These are phyloP conservation scores for Choristoneura fumiferana DNA, from an alignment of 1,140 invertebrate genomes.

Conservation along the genomic window DNA sequence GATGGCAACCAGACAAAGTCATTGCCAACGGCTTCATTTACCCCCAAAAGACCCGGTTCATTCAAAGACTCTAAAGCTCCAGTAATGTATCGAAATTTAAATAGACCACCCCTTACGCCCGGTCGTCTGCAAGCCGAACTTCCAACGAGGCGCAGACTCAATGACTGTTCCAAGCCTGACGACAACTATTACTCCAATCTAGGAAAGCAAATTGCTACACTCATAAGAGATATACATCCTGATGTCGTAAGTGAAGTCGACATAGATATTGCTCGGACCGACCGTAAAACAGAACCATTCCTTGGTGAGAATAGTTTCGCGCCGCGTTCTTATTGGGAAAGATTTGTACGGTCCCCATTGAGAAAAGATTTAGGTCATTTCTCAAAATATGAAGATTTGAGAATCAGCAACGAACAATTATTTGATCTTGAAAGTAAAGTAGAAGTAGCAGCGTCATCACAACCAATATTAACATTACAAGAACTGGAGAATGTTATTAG, in stretches of 20 bases:
- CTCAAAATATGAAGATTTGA: slow-evolving; percentile 36
- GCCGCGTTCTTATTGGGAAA: slow-evolving; percentile 59
- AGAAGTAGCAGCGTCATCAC: slow-evolving; percentile 39
- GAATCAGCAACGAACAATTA: slow-evolving; percentile 53
- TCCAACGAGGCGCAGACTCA: neutral
- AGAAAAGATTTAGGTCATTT: slow-evolving; percentile 28
- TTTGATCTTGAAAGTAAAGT: slow-evolving; percentile 60
- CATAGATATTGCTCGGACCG: slow-evolving; percentile 35
- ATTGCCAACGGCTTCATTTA: slow-evolving; percentile 4
- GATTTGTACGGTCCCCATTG: slow-evolving; percentile 57
- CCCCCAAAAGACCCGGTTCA: neutral
- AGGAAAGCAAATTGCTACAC: slow-evolving; percentile 61
- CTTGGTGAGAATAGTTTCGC: slow-evolving; percentile 43
- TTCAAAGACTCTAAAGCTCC: neutral
- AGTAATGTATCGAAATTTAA: neutral
- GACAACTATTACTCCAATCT: slow-evolving; percentile 53
- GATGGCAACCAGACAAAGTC: slow-evolving; percentile 36
- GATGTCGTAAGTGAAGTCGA: slow-evolving; percentile 37
- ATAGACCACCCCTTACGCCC: neutral
- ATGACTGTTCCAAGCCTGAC: slow-evolving; percentile 22
- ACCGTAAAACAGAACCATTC: slow-evolving; percentile 29
- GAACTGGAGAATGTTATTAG: slow-evolving; percentile 64
- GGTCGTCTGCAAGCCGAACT: neutral
- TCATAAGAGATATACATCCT: slow-evolving; percentile 50
- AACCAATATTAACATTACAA: slow-evolving; percentile 41